Base-by-base conservation (phyloP, 2,797 vertebrate species). In the Myotis vivesi region DNA sequence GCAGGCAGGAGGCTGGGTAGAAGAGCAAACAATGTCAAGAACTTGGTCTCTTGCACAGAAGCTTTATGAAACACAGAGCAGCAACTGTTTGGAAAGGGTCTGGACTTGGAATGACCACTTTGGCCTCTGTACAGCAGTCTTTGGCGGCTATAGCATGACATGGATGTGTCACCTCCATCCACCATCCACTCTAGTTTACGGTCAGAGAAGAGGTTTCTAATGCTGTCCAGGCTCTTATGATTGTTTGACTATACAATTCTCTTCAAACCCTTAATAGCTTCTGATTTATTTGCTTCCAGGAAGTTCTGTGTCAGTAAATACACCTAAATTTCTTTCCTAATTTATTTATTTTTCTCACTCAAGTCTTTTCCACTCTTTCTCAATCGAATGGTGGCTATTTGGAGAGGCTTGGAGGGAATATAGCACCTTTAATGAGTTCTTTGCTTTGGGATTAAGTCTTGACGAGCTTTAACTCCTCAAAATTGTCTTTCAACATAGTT, bases 311-410 rank as follows among this genome's bases (percentile, higher is more conserved):
- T 79, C 51, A 66, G 28, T 57, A 87, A 79, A 46, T 59, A 94
- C 6, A 95, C n/a, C 59, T 73, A 53, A 17, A 76, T 92, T 90
- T 96, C 66, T 92, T 94, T 81, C 79, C 36, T 59, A 57, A 55
- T 87, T 91, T 38, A 64, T 69, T 53, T 95, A 44, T 92, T 87
- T 87, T 85, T 84, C 41, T 76, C 28, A 92, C 16, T 81, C 66
- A 28, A 59, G 12, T 59, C 5, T 38, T 94, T 92, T 71, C 8
- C 25, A 46, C 28, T 71, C 44, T 83, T 93, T 88, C 72, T 94
- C 46, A 82, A 53, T 36, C 77, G 71, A 76, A 44, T n/a, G 2
- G 25, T 71, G 64, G 57, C 53, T 23, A 20, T 89, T 59, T 75
- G 38, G 28, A 25, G 38, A 41, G n/a, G 13, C 22, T 73, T 57